phyloP scores from a whole-genome alignment of 1,140 invertebrate genomes.

The Diuraphis noxia region DNA sequence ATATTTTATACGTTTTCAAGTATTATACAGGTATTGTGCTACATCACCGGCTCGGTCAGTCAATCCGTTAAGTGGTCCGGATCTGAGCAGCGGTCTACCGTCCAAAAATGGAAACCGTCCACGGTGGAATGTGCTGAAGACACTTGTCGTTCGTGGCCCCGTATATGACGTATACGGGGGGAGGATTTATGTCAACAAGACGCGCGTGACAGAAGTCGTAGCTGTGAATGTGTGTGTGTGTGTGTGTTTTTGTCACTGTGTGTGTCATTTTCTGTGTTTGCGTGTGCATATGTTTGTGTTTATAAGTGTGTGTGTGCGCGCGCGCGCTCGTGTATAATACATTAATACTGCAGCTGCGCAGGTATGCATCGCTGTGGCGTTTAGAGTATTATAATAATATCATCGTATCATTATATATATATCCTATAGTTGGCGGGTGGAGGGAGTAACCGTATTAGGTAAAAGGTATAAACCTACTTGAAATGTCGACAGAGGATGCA shows the following conservation, averaged over 20 bases:
- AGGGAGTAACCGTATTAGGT: not conserved
- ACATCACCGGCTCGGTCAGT: not conserved
- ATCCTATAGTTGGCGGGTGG: not conserved
- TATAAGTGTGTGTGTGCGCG: no score
- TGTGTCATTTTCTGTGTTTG: not conserved
- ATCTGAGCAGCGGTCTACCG: conserved; percentile 9
- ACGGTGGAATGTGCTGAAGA: conserved; percentile 27
- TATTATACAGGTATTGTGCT: not conserved
- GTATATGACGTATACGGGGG: not conserved
- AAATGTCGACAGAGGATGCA: not conserved
- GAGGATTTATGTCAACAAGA: conserved; percentile 43
- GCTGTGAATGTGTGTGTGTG: not conserved
- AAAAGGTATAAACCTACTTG: not conserved
- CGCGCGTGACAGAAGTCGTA: conserved; percentile 11
- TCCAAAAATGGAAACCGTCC: conserved; percentile 32
- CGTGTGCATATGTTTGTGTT: not conserved
- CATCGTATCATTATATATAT: not conserved
- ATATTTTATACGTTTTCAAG: not conserved
- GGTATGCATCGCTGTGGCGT: not conserved
- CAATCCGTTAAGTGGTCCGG: conserved; percentile 40
- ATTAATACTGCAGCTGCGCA: not conserved
- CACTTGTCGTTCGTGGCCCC: conserved; percentile 1
- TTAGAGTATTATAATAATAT: not conserved
- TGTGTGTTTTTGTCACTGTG: no score
- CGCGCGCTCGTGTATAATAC: not conserved